phyloP scores from a whole-genome alignment of 2,888 invertebrate genomes.

The Dilophus febrilis region DNA sequence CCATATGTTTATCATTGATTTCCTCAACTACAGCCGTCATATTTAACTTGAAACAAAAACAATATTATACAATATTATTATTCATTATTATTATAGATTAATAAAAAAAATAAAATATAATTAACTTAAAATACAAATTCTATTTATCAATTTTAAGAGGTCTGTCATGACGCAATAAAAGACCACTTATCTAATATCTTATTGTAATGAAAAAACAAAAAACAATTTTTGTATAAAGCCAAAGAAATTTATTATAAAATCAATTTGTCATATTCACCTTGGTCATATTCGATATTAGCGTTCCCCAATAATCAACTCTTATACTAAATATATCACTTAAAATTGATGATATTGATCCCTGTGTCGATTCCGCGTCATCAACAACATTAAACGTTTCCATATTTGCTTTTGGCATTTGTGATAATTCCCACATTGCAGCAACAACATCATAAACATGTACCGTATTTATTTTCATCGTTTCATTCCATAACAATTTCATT shows the following conservation, averaged over 20 bases:
- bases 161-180: no score
- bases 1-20: conserved; percentile 84
- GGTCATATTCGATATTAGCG: conserved; percentile 61
- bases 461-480: conserved; percentile 69
- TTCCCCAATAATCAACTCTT: conserved; percentile 75
- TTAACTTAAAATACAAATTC: neutral
- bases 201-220: neutral
- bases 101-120: neutral
- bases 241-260: no score
- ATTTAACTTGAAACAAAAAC: conserved; percentile 37
- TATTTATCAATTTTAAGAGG: no score
- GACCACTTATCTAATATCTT: neutral
- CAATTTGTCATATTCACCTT: conserved; percentile 47
- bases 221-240: no score
- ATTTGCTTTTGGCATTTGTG: conserved; percentile 32
- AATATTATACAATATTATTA: neutral
- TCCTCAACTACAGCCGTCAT: conserved; percentile 69
- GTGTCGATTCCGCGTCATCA: conserved; percentile 67
- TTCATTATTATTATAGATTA: neutral
- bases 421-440: conserved; percentile 61
- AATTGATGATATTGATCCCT: conserved; percentile 65
- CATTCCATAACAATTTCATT: conserved; percentile 83
- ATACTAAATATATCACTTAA: conserved; percentile 71
- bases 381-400: conserved; percentile 64
- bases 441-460: conserved; percentile 75